phyloP scores from a whole-genome alignment of 2,113 vertebrate genomes.

The Malurus melanocephalus region DNA sequence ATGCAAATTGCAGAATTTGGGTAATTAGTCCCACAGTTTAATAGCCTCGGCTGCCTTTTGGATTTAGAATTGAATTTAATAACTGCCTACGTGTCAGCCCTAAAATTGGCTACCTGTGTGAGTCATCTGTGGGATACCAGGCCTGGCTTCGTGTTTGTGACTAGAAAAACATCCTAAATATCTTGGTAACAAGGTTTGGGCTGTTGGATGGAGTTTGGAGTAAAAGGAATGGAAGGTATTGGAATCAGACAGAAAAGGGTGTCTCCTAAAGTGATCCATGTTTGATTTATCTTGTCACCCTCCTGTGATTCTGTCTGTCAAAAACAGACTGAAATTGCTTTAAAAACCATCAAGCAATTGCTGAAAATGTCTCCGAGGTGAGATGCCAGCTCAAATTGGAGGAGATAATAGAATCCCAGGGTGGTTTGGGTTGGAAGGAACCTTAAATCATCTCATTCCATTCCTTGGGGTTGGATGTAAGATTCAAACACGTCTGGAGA shows the following conservation, averaged over 20 bases:
- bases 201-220: neutral
- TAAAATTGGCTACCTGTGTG: neutral
- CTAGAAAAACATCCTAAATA: neutral
- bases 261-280: accelerated
- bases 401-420: neutral
- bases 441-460: neutral
- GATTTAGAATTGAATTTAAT: neutral
- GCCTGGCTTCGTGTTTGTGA: neutral
- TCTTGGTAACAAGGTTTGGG: neutral
- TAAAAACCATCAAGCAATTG: neutral
- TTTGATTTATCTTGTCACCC: neutral
- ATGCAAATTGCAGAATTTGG: neutral
- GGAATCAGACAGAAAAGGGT: neutral
- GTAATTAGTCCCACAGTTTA: neutral
- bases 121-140: neutral
- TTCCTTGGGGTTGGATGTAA: neutral
- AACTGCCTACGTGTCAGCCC: neutral
- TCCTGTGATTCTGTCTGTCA: neutral
- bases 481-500: neutral
- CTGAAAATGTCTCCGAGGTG: neutral
- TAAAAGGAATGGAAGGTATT: neutral
- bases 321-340: neutral
- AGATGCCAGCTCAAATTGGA: neutral
- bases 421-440: neutral
- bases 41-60: neutral